phyloP scores from a whole-genome alignment of 2,888 invertebrate species.

The Ophonus ardosiacus region DNA sequence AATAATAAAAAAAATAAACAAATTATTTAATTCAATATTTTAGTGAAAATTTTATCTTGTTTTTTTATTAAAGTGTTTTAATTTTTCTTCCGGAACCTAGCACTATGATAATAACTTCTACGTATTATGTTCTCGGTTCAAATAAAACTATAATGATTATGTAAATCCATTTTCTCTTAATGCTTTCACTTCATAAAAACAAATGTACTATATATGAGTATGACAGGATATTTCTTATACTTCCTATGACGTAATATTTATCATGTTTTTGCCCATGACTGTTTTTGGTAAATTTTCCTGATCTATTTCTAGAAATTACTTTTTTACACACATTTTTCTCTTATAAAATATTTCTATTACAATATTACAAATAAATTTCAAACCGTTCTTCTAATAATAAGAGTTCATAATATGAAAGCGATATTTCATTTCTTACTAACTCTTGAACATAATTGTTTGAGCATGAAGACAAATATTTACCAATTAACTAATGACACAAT shows the following conservation, averaged over 20 bases:
- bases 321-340: too few relatives aligned
- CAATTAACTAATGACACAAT: slow-evolving; percentile 54
- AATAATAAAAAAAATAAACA: too few relatives aligned
- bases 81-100: too few relatives aligned
- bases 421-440: slow-evolving; percentile 42
- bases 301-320: too few relatives aligned
- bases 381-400: not conserved
- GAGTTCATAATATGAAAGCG: slow-evolving; percentile 3
- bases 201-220: not conserved
- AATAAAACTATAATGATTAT: slow-evolving; percentile 3
- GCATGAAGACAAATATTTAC: slow-evolving; percentile 43
- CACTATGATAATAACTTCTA: not conserved
- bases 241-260: not conserved
- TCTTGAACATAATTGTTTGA: slow-evolving; percentile 42
- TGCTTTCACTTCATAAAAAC: not conserved
- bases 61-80: too few relatives aligned
- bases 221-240: not conserved
- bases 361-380: too few relatives aligned
- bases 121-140: not conserved
- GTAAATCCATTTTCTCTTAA: not conserved
- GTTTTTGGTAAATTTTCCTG: not conserved
- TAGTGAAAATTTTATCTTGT: too few relatives aligned
- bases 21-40: too few relatives aligned
- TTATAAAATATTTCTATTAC: too few relatives aligned
- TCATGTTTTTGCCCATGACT: not conserved